Base-by-base conservation (phyloP, 2,888 invertebrate genomes). In the Ctenicera cuprea region DNA sequence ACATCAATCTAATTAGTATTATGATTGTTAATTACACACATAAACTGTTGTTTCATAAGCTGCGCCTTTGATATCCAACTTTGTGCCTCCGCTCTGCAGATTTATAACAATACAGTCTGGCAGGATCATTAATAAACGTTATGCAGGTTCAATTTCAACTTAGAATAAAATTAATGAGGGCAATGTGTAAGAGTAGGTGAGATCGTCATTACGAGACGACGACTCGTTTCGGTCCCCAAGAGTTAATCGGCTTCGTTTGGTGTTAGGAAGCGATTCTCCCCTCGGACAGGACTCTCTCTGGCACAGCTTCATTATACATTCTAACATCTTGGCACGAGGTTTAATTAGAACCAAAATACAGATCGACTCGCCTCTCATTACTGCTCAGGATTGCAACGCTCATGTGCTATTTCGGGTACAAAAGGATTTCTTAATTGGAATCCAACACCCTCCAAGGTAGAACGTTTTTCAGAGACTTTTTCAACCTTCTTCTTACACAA, bases 171-270 rank as follows among this genome's bases (percentile, higher is more conserved):
- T 80, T 78, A 80, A 80, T 77, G 79, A 80, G 63, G 77, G 77
- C 76, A 80, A 78, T 80, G 75, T 74, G 77, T 75, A 75, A 71
- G 75, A 68, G 76, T 75, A 75, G 76, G 75, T 72, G 76, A 71
- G 76, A 76, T 80, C 77, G 77, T 80, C 78, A 80, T 78, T 78
- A 77, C 73, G 68, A 69, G 71, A 71, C 66, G 68, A 74, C 73
- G 71, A 74, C 73, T 77, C 76, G 74, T 74, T 64, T 71, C 73
- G 73, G 70, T 73, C 72, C 69, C 71, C 74, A 65, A 73, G 78
- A 77, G 76, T 77, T 81, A 81, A 81, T 81, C 80, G 79, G 80
- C 80, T 81, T 81, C 80, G 79, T 81, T 81, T 81, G 80, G 77
- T 77, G 76, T 75, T 72, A 72, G 72, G 48, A 75, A 75, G 61